Percentiles rank a stretch among this genome's conserved stretches.
phyloP scores from a whole-genome alignment of 2,113 vertebrate species.

The Mellivora capensis region DNA sequence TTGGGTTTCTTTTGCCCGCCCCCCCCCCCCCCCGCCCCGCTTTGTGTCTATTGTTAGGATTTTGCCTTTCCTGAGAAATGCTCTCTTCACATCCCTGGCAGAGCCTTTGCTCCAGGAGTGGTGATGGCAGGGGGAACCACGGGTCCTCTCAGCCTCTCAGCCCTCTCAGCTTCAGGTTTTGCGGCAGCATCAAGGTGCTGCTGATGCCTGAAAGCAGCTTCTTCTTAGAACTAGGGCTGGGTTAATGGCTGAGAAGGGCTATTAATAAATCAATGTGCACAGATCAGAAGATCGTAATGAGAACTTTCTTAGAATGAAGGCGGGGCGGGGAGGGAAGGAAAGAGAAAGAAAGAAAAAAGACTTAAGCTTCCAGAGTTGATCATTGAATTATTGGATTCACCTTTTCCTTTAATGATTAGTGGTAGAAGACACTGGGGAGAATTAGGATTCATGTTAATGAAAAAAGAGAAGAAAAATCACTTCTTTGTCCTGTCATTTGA shows the following conservation, averaged over 20 bases:
- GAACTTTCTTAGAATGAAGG: background rate
- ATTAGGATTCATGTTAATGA: background rate
- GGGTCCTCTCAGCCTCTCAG: rapidly evolving
- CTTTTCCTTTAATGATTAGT: background rate
- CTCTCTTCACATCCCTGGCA: background rate
- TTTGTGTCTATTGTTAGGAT: background rate
- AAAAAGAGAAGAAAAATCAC: background rate
- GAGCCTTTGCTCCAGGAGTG: background rate
- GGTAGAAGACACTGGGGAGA: background rate
- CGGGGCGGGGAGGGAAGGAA: background rate
- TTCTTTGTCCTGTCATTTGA: background rate
- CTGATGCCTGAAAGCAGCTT: background rate
- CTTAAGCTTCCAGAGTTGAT: background rate
- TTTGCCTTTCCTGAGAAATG: background rate
- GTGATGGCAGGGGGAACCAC: rapidly evolving
- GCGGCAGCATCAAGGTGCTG: too few species aligned
- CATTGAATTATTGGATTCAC: background rate
- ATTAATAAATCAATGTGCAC: rapidly evolving
- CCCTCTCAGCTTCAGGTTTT: rapidly evolving
- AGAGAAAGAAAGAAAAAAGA: background rate
- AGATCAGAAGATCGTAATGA: background rate
- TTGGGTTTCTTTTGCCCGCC: rapidly evolving
- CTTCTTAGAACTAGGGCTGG: background rate
- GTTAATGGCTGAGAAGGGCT: background rate
- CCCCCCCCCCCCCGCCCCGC: rapidly evolving